Evolutionary conservation across 2,797 vertebrate species (phyloP).

Genomic region (Artibeus lituratus): DNA sequence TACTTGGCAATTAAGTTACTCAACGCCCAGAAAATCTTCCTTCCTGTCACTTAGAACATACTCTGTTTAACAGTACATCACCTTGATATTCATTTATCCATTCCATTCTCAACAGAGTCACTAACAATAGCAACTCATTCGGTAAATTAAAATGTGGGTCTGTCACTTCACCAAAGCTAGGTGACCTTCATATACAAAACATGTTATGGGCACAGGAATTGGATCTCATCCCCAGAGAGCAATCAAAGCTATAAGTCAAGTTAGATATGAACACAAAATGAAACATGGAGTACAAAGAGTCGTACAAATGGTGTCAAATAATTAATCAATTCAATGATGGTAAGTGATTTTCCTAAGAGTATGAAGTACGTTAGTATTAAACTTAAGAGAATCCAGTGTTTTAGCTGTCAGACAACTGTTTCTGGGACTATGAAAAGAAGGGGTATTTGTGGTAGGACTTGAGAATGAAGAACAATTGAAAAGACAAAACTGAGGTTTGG

Average conservation of each 20-base stretch:
- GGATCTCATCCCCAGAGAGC: not conserved
- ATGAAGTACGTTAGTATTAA: not conserved
- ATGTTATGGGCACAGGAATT: not conserved
- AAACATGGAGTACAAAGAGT: slow-evolving; percentile 7
- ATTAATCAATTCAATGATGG: not conserved
- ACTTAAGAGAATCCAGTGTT: not conserved
- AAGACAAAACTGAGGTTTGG: not conserved
- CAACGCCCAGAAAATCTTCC: not conserved
- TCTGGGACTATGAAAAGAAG: not conserved
- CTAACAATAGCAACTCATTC: not conserved
- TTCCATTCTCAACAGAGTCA: not conserved
- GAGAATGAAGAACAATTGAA: not conserved
- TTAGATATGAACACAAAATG: slow-evolving; percentile 17
- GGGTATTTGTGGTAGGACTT: not conserved
- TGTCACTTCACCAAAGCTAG: not conserved
- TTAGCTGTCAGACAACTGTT: not conserved
- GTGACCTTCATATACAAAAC: not conserved
- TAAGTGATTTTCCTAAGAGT: slow-evolving; percentile 42
- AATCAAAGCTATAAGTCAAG: slow-evolving; percentile 2
- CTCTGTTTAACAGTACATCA: not conserved
- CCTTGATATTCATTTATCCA: not conserved
- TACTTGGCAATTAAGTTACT: not conserved
- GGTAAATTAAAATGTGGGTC: not conserved
- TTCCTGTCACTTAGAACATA: not conserved
- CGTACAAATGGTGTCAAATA: slow-evolving; percentile 23